phyloP scores from a whole-genome alignment of 2,888 invertebrate genomes.

The Anthophora plumipes region DNA sequence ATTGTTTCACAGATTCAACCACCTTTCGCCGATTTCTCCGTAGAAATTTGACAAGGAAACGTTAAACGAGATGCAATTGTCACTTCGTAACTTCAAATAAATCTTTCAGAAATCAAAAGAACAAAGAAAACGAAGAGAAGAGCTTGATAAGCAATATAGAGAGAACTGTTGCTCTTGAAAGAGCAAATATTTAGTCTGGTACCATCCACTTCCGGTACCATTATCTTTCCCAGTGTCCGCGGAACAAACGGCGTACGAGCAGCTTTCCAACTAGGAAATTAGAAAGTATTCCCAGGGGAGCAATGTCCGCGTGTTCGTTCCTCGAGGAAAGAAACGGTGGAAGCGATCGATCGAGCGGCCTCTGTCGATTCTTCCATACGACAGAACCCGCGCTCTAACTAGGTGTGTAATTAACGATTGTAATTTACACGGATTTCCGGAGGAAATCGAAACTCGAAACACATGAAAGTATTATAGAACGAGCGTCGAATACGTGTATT shows the following conservation, averaged over 20 bases:
- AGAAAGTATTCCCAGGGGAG: background rate
- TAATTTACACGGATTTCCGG: constrained; percentile 62
- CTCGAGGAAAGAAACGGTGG: constrained; percentile 24
- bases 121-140: no score
- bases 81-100: background rate
- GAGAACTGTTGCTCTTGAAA: background rate
- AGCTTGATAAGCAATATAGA: no score
- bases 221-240: background rate
- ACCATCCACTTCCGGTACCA: background rate
- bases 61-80: no score
- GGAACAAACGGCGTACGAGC: no score
- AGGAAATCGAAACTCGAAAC: constrained; percentile 74
- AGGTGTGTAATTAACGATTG: constrained; percentile 59
- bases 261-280: background rate
- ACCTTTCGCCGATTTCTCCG: background rate
- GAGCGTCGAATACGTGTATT: constrained; percentile 55
- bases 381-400: constrained; percentile 45
- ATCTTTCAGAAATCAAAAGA: background rate
- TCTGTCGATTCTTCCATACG: constrained; percentile 24
- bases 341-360: constrained; percentile 19
- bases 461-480: constrained; percentile 75
- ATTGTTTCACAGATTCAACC: background rate
- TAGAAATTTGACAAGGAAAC: background rate
- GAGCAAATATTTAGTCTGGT: background rate
- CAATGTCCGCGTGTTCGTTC: constrained; percentile 8